Evolutionary conservation across 2,113 vertebrate genomes (phyloP).

Genomic region (Podocnemis expansa): DNA sequence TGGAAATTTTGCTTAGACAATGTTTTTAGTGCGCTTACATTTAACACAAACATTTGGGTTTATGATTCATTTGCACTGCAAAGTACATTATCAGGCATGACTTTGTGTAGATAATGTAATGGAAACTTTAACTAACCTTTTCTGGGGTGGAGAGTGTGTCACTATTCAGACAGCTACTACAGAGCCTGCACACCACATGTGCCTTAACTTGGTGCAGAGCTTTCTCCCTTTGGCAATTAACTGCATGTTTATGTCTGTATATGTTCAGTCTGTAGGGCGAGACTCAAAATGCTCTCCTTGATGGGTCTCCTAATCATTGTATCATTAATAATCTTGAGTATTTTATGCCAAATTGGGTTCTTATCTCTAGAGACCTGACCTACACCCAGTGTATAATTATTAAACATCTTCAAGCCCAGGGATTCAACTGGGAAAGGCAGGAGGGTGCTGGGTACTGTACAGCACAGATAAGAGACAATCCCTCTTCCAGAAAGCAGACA

Average conservation of each 20-base stretch:
- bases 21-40: background rate
- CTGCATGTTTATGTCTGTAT: background rate
- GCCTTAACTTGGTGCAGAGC: background rate
- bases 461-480: background rate
- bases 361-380: conserved; percentile 4
- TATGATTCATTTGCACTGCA: conserved; percentile 31
- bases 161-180: background rate
- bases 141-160: background rate
- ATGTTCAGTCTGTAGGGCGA: background rate
- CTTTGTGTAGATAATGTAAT: background rate
- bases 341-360: background rate
- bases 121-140: background rate
- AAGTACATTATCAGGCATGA: background rate
- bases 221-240: background rate
- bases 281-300: too few species aligned
- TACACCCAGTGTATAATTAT: background rate
- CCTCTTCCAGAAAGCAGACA: background rate
- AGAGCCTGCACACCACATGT: background rate
- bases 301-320: background rate
- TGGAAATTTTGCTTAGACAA: conserved; percentile 36
- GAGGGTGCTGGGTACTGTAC: conserved; percentile 36
- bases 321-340: background rate
- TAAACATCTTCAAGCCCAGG: background rate
- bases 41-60: conserved; percentile 32
- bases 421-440: background rate